phyloP scores from a whole-genome alignment of 2,888 invertebrate species.

The Eulithis testata region DNA sequence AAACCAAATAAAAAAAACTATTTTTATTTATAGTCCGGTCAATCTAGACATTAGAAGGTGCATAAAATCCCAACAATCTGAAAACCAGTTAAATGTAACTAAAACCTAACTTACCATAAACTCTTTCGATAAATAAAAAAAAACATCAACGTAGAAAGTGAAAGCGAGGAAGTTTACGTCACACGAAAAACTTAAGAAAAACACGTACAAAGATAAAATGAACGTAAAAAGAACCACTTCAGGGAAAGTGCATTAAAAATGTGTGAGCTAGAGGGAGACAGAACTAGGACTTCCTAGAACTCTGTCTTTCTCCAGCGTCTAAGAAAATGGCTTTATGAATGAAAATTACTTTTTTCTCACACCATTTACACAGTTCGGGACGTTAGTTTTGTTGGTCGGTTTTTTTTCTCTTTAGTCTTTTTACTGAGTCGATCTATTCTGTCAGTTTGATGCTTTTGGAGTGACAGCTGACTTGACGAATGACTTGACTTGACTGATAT shows the following conservation, averaged over 20 bases:
- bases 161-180: constrained; percentile 57
- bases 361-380: constrained; percentile 74
- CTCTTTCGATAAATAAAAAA: neutral
- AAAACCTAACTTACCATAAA: no score
- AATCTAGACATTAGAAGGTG: no score
- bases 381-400: constrained; percentile 67
- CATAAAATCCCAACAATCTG: no score
- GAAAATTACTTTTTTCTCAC: constrained; percentile 81
- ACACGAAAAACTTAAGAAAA: constrained; percentile 55
- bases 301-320: constrained; percentile 59
- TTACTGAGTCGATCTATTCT: neutral
- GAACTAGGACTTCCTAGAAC: constrained; percentile 45
- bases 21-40: no score
- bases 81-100: no score
- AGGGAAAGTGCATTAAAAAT: constrained; percentile 81
- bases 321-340: constrained; percentile 82
- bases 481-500: no score
- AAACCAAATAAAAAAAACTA: no score
- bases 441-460: no score
- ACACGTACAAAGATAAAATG: constrained; percentile 49
- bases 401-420: constrained; percentile 48
- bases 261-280: constrained; percentile 64
- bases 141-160: constrained; percentile 35
- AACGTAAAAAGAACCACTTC: constrained; percentile 67
- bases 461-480: no score